Evolutionary conservation across 2,113 vertebrate genomes (phyloP).

Genomic region (Epinephelus lanceolatus): DNA sequence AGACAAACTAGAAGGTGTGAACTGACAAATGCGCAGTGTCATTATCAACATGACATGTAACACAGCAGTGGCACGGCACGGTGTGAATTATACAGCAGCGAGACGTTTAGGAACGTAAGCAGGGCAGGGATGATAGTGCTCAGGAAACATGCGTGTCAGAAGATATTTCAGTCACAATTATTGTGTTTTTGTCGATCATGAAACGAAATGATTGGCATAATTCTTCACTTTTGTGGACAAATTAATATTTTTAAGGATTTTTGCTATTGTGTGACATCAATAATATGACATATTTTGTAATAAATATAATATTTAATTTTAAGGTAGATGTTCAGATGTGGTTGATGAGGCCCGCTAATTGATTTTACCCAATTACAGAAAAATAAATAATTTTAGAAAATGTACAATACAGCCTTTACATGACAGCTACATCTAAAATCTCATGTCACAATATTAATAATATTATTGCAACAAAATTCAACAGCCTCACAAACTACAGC

Average conservation of each 20-base stretch:
- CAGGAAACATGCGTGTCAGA: constrained; percentile 71
- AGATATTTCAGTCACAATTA: constrained; percentile 80
- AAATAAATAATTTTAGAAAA: not conserved
- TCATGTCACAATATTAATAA: not conserved
- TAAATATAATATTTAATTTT: not conserved
- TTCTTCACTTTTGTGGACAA: constrained; percentile 10
- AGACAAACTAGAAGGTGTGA: constrained; percentile 38
- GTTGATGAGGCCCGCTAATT: not conserved
- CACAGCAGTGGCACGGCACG: constrained; percentile 42
- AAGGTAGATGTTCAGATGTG: not conserved
- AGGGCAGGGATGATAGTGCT: constrained; percentile 36
- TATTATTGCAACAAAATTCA: not conserved
- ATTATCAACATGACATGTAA: constrained; percentile 48
- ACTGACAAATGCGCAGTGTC: constrained; percentile 73
- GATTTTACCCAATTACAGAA: not conserved
- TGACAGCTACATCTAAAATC: not conserved
- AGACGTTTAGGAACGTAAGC: constrained; percentile 54
- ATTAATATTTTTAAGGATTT: not conserved
- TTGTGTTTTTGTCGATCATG: constrained; percentile 45
- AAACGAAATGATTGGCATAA: constrained; percentile 8
- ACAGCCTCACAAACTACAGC: not conserved
- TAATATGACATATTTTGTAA: not conserved
- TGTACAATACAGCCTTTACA: not conserved
- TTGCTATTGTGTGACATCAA: not conserved
- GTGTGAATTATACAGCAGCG: constrained; percentile 71